Base-by-base conservation (phyloP, 1,140 invertebrate genomes). In the Lasioglossum albipes region DNA sequence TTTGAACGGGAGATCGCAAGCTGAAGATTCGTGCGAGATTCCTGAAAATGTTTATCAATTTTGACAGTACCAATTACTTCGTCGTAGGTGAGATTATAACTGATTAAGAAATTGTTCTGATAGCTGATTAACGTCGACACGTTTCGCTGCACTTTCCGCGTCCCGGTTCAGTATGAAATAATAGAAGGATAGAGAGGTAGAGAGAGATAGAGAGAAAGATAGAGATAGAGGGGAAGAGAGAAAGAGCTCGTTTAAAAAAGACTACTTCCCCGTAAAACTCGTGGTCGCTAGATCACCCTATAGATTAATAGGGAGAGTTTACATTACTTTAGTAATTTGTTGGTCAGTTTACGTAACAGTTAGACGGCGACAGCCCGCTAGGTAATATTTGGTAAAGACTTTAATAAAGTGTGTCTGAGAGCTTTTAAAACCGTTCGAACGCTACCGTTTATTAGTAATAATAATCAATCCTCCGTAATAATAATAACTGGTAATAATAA, bases 321-420 rank as follows among this genome's bases (percentile, higher is more conserved):
- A 84, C 57, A 7, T 85, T 86, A 87, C 68, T 87, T 54, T 79
- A 87, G 75, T 88, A 81, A 75, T 82, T 79, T 74, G 18, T 89
- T 90, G 89, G 89, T 90, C 89, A 86, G 89, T 90, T 90, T 88
- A 89, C 67, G 82, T 90, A 90, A 90, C 82, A 88, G 82, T 87
- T 88, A 89, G 27, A 86, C 75, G 89, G 83, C 85, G 82, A 89
- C 74, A 87, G 86, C 83, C 84, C 73, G 78, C 82, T 84, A 87
- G 54, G 75, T 90, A 89, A 84, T 87, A 80, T 82, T 67, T 75
- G 69, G 83, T 88, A 88, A 85, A 82, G 79, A 78, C 73, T 75
- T 82, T 79, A 84, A 81, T 84, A 88, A 90, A 86, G 75, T 75
- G 69, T 77, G 67, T 77, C 79, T 82, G 85, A 85, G 76, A 88